Evolutionary conservation across 2,888 invertebrate genomes (phyloP).

Genomic region (Balanococcus diminutus): DNA sequence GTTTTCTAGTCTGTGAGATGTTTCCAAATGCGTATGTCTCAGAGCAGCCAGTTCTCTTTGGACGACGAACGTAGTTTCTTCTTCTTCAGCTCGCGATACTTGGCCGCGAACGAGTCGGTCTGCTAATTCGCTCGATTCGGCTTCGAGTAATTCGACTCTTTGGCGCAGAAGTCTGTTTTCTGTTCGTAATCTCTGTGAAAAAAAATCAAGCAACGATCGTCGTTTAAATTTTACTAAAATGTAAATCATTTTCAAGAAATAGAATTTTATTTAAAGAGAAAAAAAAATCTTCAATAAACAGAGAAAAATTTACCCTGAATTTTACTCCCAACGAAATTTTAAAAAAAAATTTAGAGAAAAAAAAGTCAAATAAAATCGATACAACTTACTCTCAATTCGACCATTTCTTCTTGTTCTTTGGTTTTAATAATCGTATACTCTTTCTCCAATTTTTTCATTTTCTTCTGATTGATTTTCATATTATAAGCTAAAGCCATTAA

Average conservation of each 20-base stretch:
- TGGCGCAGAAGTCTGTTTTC: slow-evolving; percentile 96
- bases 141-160: slow-evolving; percentile 92
- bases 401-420: slow-evolving; percentile 98
- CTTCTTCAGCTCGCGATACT: slow-evolving; percentile 87
- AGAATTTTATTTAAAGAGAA: no score
- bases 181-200: slow-evolving; percentile 75
- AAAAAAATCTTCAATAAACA: no score
- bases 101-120: slow-evolving; percentile 91
- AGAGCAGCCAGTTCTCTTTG: slow-evolving; percentile 88
- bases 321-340: no score
- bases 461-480: slow-evolving; percentile 93
- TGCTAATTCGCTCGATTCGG: slow-evolving; percentile 91
- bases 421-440: slow-evolving; percentile 96
- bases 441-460: slow-evolving; percentile 98
- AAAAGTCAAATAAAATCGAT: slow-evolving; percentile 31
- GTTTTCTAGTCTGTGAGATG: slow-evolving; percentile 85
- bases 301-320: no score
- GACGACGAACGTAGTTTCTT: slow-evolving; percentile 83
- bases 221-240: no score
- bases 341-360: no score
- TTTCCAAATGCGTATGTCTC: slow-evolving; percentile 84
- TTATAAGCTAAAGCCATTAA: slow-evolving; percentile 88
- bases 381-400: slow-evolving; percentile 83
- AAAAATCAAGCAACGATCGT: no score
- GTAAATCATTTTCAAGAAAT: no score